Base-by-base conservation (phyloP, 2,888 invertebrate species). In the Gymnoscelis rufifasciata region DNA sequence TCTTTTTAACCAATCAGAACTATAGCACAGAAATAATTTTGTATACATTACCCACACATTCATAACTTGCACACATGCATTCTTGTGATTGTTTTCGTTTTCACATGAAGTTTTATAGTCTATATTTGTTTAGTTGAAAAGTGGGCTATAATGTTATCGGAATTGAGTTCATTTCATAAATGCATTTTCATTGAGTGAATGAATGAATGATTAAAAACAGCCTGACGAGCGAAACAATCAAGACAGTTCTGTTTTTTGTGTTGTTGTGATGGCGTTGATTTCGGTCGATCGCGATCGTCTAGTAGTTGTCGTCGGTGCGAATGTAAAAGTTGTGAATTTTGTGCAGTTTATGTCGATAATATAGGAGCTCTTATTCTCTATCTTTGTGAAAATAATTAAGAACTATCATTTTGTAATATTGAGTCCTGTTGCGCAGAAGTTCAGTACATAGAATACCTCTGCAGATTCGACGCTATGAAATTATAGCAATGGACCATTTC, bases 11-110 rank as follows among this genome's bases (percentile, higher is more conserved):
- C 89, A 89, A 88, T 86, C 68, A 53, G 44, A 50, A 45, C 50
- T 62, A 55, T 57, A 70, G 59, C 70, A 74, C 68, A 70, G 83
- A 86, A 83, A 83, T 83, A 86, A 11, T 84, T 84, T 88, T 88
- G 84, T 86, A 83, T 83, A 82, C 82, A 61, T 44, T 30, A 29
- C 31, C 5, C 33, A 30, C 31, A 40, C 27, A 31, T 19, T 68
- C 78, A 73, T 66, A 67, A 69, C 66, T 69, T 70, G 68, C 78
- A 78, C 80, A 82, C 81, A 76, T 74, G 71, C 71, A 71, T 62
- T 59, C 51, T 64, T 63, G 57, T 61, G 64, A 68, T 67, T 73
- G 70, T 80, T 78, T 76, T 75, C 62, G 57, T 68, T 67, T n/a
- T 64, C 49, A 54, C 60, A 60, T 77, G 75, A 74, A 60, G 56